A percentile compares a stretch with the other conserved stretches of the same genome.
These are phyloP conservation scores for Endomychus coccineus DNA, from an alignment of 2,888 invertebrate species.

Conservation along the genomic window DNA sequence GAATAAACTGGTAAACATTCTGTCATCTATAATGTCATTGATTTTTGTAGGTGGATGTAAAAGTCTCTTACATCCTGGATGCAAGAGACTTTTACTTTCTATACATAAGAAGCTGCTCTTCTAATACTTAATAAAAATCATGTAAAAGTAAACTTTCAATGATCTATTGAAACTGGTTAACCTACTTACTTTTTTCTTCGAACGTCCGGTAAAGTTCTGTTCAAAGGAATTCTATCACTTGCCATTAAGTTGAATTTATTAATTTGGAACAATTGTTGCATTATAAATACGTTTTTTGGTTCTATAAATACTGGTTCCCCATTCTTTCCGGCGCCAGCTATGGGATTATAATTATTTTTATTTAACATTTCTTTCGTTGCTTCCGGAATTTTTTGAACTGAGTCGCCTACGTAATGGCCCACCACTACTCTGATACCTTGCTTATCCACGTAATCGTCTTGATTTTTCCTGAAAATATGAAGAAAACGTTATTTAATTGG, in stretches of 20 bases:
- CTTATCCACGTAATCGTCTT: constrained; percentile 63
- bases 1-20: too few species aligned
- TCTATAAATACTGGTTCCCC: constrained; percentile 75
- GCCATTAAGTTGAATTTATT: constrained; percentile 85
- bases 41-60: too few species aligned
- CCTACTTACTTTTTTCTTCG: constrained; percentile 63
- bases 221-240: constrained; percentile 80
- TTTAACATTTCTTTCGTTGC: constrained; percentile 66
- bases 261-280: constrained; percentile 72
- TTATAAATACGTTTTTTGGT: constrained; percentile 64
- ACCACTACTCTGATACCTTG: constrained; percentile 77
- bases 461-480: constrained; percentile 47
- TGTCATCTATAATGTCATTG: too few species aligned
- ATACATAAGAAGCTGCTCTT: too few species aligned
- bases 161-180: too few species aligned
- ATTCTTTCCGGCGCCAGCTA: constrained; percentile 65
- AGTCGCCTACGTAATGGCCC: constrained; percentile 82
- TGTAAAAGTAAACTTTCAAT: too few species aligned
- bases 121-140: too few species aligned
- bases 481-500: neutral
- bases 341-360: constrained; percentile 69
- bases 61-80: too few species aligned
- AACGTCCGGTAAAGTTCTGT: constrained; percentile 77
- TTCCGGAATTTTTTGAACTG: constrained; percentile 54
- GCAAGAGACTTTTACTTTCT: too few species aligned